Conservation (phyloP, 1,140 invertebrate species). For the Leptopilina clavipes region DNA sequence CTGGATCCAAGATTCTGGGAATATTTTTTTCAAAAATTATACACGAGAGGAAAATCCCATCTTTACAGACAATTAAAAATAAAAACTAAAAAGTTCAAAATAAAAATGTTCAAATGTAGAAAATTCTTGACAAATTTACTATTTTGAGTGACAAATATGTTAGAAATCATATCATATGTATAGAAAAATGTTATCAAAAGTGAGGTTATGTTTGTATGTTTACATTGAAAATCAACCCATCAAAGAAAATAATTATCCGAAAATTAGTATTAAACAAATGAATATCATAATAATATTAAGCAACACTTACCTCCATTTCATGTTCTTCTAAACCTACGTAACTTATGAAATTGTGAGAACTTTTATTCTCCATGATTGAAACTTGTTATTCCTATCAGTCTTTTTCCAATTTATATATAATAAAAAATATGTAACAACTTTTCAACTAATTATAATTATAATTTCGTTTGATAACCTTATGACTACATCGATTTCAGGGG, state of each 20-base stretch:
- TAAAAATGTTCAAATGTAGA: too few relatives aligned
- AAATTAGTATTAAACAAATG: constrained; percentile 10
- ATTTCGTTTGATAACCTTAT: neutral
- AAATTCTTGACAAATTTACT: too few relatives aligned
- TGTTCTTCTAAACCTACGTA: constrained; percentile 75
- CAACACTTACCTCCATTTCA: constrained; percentile 69
- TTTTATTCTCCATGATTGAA: constrained; percentile 71
- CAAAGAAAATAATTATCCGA: constrained; percentile 45
- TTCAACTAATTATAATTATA: neutral
- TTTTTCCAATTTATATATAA: neutral
- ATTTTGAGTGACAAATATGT: neutral
- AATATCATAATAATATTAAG: constrained; percentile 42
- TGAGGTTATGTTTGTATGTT: constrained; percentile 46
- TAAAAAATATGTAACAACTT: neutral
- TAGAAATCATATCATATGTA: neutral
- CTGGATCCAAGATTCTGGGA: constrained; percentile 63
- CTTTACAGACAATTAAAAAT: too few relatives aligned
- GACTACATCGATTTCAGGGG: neutral
- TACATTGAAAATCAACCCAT: constrained; percentile 47
- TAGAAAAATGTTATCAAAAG: constrained; percentile 48
- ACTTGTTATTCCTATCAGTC: neutral
- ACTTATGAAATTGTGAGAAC: constrained; percentile 75
- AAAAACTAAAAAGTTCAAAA: too few relatives aligned
- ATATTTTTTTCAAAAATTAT: neutral
- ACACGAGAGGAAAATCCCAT: too few relatives aligned